Evolutionary conservation across 2,113 vertebrate species (phyloP), one percentile per base, ranked within the genome.

Genomic region (Lepisosteus osseus): DNA sequence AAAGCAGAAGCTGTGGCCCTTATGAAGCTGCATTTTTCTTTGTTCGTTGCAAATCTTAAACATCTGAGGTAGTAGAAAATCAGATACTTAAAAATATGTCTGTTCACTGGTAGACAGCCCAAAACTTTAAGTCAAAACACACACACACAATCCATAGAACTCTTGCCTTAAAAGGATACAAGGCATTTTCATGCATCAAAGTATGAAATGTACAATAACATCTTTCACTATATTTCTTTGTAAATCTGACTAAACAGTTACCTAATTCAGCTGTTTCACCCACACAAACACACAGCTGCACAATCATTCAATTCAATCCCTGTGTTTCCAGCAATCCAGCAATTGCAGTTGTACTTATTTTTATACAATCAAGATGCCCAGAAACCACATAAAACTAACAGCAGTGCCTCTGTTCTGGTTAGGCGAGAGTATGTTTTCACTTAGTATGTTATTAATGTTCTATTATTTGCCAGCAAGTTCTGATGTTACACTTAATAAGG

Each of bases 401-500:
- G 64, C 66, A 54, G 47, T 29, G 11, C 13, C 13, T 41, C 6
- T n/a, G 66, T 54, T 68, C 29, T 54, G 66, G 7, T 17, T 12
- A 42, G 44, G 7, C 3, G 7, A 8, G 47, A 11, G 40, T 4
- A 44, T 65, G 41, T 54, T 67, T 54, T 15, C 11, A 65, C 40
- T 67, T 17, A 29, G 45, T 51, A 44, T 9, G n/a, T 9, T 61
- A 72, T 44, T 72, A 65, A 65, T 61, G 12, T 7, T 17, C 55
- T 41, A 43, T 42, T 29, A 71, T 70, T 78, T 72, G 6, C 17
- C 71, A 72, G 43, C 0, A 54, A 47, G 43, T 59, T 54, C 8
- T 47, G 12, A 64, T 17, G 45, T 71, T 55, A 62, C 59, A 15
- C 54, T 45, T 68, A 72, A 76, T 43, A 71, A 57, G 44, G 68